Evolutionary conservation across 2,888 invertebrate species (phyloP), one percentile per base, ranked within the genome.

Genomic region (Acanthosoma haemorrhoidale): DNA sequence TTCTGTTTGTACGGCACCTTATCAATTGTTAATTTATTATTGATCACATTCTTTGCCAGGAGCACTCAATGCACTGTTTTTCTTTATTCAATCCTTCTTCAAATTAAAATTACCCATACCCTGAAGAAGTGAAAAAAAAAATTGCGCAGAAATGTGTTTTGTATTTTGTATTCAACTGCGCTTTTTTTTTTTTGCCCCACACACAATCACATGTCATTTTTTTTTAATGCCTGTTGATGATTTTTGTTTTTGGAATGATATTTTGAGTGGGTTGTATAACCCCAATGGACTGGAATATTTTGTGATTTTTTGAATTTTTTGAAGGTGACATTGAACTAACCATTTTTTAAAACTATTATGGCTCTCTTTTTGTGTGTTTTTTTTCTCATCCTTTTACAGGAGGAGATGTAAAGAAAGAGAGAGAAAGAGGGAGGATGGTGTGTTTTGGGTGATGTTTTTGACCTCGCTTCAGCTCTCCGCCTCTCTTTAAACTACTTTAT

Each of bases 181-280:
- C 67, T 51, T 67, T 67, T 67, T 67, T 60, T 66, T 67, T 67
- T 67, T 57, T 38, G 67, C 67, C 67, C 67, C 67, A 67, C 67
- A 67, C 67, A 67, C 67, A 67, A 34, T 67, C 67, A 67, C 67
- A 43, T 18, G 39, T 32, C 9, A n/a, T 8, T 6, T 21, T 51
- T 67, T 67, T 67, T 67, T 43, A 43, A 57, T 67, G 67, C 32
- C 51, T 67, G 57, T 21, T 32, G 31, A 43, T 25, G 29, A 25
- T 21, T 67, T 67, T 66, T 67, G 41, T 43, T 51, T 57, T 57
- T 43, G 31, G 57, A 32, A 67, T 67, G 81, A 76, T 81, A 80
- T 80, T 81, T 81, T 82, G 81, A 81, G 82, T 82, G 66, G 82
- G 59, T 73, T 69, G 38, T 64, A 61, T 69, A 51, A 61, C 61